Base-by-base conservation (phyloP, 2,888 invertebrate genomes). In the Penaeus monodon region DNA sequence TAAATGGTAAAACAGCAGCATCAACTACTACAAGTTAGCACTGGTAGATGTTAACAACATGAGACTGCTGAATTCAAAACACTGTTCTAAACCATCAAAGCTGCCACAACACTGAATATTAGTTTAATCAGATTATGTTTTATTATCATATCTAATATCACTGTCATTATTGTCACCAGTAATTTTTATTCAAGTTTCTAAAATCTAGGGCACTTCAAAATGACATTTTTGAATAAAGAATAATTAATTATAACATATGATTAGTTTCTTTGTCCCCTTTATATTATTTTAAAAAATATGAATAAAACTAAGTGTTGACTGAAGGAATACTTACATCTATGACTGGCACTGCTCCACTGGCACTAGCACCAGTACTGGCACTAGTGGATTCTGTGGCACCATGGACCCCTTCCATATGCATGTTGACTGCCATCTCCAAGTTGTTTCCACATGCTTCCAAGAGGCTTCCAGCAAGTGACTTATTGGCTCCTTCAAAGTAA, bases 371-470 rank as follows among this genome's bases (percentile, higher is more conserved):
- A 49, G 82, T 17, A 33, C 27, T 49, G 38, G 85, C 49, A 57
- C 57, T 57, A 57, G 57, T 0, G 3, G 57, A 57, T 29, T 70
- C 33, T 24, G 79, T 17, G 24, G 70, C 79, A 22, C 63, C 85
- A 38, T 79, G 85, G 10, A 85, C 70, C 12, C 89, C 89, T 81
- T 93, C 93, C 91, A 93, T 92, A 90, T 93, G 93, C 93, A 93
- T 93, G 68, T 93, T 93, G 79, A 93, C 91, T 10, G 93, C 93
- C 91, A 93, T 91, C 89, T 93, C 93, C 81, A 93, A 90, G 90
- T 93, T 93, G 68, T 93, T 92, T 88, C 92, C 91, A 90, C 93
- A 93, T 27, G 92, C 93, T 88, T 93, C 93, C 70, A 93, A 91
- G 85, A 93, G 91, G 29, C 80, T 88, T 8, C 74, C 76, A 24